Percentiles rank a stretch among this genome's conserved stretches.
These are phyloP conservation scores for Papilio polytes DNA, from an alignment of 1,140 invertebrate genomes.

Conservation along the genomic window DNA sequence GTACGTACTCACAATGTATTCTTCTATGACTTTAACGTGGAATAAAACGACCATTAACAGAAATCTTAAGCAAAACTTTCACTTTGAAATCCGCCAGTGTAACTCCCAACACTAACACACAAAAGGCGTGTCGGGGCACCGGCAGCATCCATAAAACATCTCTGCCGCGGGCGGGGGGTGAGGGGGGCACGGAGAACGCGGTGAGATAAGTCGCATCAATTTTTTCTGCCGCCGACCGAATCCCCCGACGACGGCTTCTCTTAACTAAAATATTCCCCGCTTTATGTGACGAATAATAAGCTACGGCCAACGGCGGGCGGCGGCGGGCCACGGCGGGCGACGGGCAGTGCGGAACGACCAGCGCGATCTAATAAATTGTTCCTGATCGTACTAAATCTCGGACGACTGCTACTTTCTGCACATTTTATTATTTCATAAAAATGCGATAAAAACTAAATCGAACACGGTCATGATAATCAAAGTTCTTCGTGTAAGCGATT, in stretches of 20 bases:
- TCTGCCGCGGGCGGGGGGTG: slow-evolving; percentile 32
- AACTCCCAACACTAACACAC: slow-evolving; percentile 22
- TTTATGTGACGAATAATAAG: slow-evolving; percentile 75
- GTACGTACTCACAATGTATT: background rate
- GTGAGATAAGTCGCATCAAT: slow-evolving; percentile 74
- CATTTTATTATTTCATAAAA: slow-evolving; percentile 13
- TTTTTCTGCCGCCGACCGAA: slow-evolving; percentile 72
- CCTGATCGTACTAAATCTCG: background rate
- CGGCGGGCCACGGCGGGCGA: too few species aligned
- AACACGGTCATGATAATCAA: background rate
- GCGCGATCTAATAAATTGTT: slow-evolving; percentile 23
- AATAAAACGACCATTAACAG: slow-evolving; percentile 36
- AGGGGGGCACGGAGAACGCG: background rate
- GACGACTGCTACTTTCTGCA: background rate
- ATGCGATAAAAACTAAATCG: background rate
- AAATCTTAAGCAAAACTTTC: slow-evolving; percentile 29
- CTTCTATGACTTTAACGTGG: background rate
- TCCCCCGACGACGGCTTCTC: slow-evolving; percentile 66
- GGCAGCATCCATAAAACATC: slow-evolving; percentile 67
- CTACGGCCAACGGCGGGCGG: slow-evolving; percentile 28
- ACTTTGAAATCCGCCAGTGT: background rate
- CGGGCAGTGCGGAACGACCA: background rate
- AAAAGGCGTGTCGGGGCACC: slow-evolving; percentile 43
- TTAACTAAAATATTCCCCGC: slow-evolving; percentile 70
- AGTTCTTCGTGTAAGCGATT: background rate